These are phyloP conservation scores for Tiaroga cobitis DNA, from an alignment of 2,797 vertebrate species.

Conservation along the genomic window DNA sequence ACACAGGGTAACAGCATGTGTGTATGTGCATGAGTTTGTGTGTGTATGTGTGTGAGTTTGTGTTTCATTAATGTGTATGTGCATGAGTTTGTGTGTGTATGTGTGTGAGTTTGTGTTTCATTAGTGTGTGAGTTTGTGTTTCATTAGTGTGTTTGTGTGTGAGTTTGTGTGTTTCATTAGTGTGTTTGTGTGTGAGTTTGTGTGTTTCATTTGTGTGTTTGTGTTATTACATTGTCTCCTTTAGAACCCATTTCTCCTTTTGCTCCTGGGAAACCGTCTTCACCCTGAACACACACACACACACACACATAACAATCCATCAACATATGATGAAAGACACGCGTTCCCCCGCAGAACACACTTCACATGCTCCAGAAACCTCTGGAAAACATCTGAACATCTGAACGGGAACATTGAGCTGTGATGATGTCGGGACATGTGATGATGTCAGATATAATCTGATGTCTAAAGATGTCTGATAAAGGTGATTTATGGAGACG, in stretches of 20 bases:
- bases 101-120: too few species aligned
- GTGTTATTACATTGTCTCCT: slow-evolving; percentile 77
- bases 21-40: neutral
- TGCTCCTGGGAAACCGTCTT: slow-evolving; percentile 94
- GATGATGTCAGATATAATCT: neutral
- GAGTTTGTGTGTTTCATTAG: too few species aligned
- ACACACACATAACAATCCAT: neutral
- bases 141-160: too few species aligned
- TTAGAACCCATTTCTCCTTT: slow-evolving; percentile 97
- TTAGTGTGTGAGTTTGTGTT: too few species aligned
- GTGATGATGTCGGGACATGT: neutral
- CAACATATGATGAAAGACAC: neutral
- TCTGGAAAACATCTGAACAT: slow-evolving; percentile 5
- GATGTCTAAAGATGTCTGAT: neutral
- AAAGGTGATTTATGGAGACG: neutral
- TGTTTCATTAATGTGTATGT: too few species aligned
- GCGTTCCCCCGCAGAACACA: neutral
- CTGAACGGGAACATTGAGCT: neutral
- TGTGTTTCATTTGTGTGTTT: neutral
- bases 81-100: too few species aligned
- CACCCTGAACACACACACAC: slow-evolving; percentile 79
- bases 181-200: neutral
- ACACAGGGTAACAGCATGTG: neutral
- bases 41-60: neutral
- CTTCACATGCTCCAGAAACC: neutral